A percentile compares a stretch with the other conserved stretches of the same genome.
Conservation (phyloP, 2,113 vertebrate genomes). For the Egretta garzetta region DNA sequence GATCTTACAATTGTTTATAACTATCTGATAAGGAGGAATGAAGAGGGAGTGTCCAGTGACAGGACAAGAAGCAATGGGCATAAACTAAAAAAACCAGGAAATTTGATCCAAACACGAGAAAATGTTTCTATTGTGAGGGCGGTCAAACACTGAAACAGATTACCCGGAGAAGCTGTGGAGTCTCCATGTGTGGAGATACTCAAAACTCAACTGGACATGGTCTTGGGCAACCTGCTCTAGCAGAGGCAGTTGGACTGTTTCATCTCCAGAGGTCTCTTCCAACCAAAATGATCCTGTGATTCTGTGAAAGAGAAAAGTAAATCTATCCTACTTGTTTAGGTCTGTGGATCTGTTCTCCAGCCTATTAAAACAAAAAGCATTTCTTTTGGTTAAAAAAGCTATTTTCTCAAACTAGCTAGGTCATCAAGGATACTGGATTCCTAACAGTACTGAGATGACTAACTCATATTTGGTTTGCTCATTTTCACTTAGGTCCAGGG, state of each 20-base stretch:
- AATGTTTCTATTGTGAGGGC: not conserved
- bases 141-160: not conserved
- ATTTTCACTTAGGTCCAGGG: not conserved
- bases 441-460: not conserved
- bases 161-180: not conserved
- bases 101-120: fast-evolving
- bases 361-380: not conserved
- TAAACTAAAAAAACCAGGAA: not conserved
- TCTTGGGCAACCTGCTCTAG: not conserved
- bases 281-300: not conserved
- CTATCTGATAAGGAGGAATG: not conserved
- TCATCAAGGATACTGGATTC: not conserved
- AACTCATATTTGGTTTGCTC: not conserved
- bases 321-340: not conserved
- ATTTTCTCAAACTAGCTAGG: not conserved
- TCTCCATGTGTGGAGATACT: not conserved
- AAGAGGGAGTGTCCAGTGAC: not conserved
- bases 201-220: not conserved
- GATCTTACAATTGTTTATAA: not conserved
- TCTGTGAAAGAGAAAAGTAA: not conserved
- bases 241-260: not conserved
- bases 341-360: not conserved
- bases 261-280: not conserved
- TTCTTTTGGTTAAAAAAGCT: not conserved
- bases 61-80: not conserved